Conservation (phyloP, 2,113 vertebrate species). For the Osmerus mordax region DNA sequence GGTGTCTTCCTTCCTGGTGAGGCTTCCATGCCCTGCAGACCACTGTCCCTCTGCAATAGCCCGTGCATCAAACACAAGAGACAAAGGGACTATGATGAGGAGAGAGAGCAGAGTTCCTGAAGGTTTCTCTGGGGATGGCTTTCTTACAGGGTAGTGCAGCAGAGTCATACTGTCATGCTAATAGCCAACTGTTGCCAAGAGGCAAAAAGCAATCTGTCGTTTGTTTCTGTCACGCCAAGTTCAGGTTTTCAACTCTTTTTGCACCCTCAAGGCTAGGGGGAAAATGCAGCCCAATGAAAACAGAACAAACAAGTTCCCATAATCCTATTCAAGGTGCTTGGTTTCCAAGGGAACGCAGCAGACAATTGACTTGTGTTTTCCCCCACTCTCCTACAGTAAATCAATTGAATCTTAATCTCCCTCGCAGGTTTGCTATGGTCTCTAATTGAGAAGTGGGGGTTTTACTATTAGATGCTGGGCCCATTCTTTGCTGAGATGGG, state of each 20-base stretch:
- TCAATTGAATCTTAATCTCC: slow-evolving; percentile 50
- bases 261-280: slow-evolving; percentile 15
- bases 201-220: slow-evolving; percentile 52
- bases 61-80: background rate
- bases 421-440: slow-evolving; percentile 25
- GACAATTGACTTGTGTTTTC: slow-evolving; percentile 21
- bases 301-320: slow-evolving; percentile 36
- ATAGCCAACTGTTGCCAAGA: slow-evolving; percentile 33
- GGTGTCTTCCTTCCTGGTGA: slow-evolving; percentile 34
- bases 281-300: slow-evolving; percentile 32
- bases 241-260: slow-evolving; percentile 17
- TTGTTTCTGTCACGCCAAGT: slow-evolving; percentile 30
- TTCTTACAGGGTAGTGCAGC: slow-evolving; percentile 33
- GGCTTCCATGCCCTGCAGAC: slow-evolving; percentile 41
- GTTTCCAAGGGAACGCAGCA: slow-evolving; percentile 35
- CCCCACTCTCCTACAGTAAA: slow-evolving; percentile 30
- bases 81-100: slow-evolving; percentile 3
- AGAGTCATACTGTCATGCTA: slow-evolving; percentile 33
- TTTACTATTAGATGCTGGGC: slow-evolving; percentile 27
- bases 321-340: slow-evolving; percentile 44
- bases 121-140: slow-evolving; percentile 10
- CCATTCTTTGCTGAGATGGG: slow-evolving; percentile 27
- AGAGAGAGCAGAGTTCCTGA: slow-evolving; percentile 5
- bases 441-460: slow-evolving; percentile 38
- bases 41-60: no score